Percentiles rank a stretch among this genome's conserved stretches.
Evolutionary conservation across 2,113 vertebrate species (phyloP).

Genomic region (Gallinago jamesoni): DNA sequence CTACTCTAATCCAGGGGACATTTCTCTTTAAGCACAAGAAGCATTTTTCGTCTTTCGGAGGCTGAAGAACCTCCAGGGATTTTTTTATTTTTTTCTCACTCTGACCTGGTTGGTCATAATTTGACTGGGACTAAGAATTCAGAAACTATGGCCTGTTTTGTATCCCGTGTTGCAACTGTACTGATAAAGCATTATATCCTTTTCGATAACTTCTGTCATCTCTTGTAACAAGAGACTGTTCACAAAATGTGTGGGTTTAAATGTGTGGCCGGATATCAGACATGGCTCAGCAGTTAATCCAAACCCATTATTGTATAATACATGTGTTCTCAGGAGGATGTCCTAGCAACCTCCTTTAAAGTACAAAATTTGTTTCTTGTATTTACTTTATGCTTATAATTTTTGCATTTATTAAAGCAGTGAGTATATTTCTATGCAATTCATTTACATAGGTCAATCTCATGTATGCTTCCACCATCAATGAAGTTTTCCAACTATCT

Average conservation of each 20-base stretch:
- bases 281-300: background rate
- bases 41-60: background rate
- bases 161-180: background rate
- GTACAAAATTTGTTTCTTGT: background rate
- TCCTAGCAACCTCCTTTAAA: background rate
- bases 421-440: background rate
- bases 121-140: background rate
- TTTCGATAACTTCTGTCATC: background rate
- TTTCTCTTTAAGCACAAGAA: background rate
- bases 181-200: background rate
- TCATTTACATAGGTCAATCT: fast-evolving
- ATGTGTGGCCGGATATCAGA: background rate
- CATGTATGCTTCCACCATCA: background rate
- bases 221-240: background rate
- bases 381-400: background rate
- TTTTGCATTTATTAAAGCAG: background rate
- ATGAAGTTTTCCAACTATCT: background rate
- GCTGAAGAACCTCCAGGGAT: background rate
- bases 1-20: background rate
- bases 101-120: background rate
- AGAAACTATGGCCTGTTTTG: background rate
- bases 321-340: background rate
- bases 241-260: background rate
- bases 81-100: background rate
- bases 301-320: background rate